Evolutionary conservation across 1,140 invertebrate genomes (phyloP), one percentile per base, ranked within the genome.

Genomic region (Calosoma granatense): DNA sequence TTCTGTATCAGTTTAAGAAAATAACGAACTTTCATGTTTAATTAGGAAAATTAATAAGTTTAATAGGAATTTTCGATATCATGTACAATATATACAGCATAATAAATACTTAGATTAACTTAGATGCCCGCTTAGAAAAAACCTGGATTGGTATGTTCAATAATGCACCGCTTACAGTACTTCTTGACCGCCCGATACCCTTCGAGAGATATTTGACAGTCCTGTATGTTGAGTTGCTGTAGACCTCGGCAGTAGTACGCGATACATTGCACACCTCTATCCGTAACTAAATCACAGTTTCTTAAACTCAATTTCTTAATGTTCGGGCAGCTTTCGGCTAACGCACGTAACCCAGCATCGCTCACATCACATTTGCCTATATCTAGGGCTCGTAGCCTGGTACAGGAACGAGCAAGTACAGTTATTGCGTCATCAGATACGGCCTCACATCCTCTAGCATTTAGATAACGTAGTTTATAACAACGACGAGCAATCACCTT

Each of bases 281-380:
- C 92, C 0, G 89, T 92, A 2, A 95, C 82, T 60, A 90, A 79
- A 70, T 94, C 90, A 72, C 92, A 95, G 65, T 89, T 90, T 63
- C 91, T 85, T 14, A 95, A 75, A 60, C 90, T 92, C 9, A 95
- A 75, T 68, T 94, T 94, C 69, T 92, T 90, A 22, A 96, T 73
- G 67, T 94, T 92, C 0, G 89, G 90, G 72, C 92, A 94, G 63
- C 90, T 86, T 61, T 91, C 86, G 1, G 91, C 90, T 0, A 96
- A 74, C 1, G 88, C 84, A 62, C 87, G 78, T 12, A 96, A 76
- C 0, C 91, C 91, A 1, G 86, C 80, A 71, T 95, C 91, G 26
- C 90, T 92, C 0, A 95, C 85, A 72, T 94, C 92, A 75, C 92
- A 94, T 67, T 94, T 94, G 4, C 92, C 92, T 39, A 94, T 83